Conservation (phyloP, 2,113 vertebrate genomes). For the Clarias magur region DNA sequence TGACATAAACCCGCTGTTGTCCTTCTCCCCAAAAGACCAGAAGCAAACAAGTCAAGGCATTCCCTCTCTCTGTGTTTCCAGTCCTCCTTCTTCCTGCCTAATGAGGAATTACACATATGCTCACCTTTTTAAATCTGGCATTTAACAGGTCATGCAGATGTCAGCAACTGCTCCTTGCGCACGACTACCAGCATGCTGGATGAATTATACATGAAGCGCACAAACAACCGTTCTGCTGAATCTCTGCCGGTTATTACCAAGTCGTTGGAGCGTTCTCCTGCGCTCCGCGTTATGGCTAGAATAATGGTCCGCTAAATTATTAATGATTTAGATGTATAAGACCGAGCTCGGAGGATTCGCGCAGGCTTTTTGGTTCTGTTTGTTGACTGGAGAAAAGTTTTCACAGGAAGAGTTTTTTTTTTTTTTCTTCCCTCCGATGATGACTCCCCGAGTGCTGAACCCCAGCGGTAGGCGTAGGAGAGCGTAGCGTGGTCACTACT, state of each 20-base stretch:
- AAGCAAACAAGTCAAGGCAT: background rate
- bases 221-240: background rate
- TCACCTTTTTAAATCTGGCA: conserved; percentile 44
- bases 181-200: conserved; percentile 42
- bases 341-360: background rate
- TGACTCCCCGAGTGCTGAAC: background rate
- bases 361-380: background rate
- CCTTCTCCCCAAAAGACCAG: background rate
- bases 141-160: conserved; percentile 38
- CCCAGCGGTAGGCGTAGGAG: background rate
- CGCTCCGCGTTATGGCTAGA: background rate
- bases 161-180: conserved; percentile 32
- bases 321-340: background rate
- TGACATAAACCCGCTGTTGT: background rate
- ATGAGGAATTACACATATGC: conserved; percentile 38
- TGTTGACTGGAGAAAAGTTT: background rate
- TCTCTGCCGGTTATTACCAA: conserved; percentile 24
- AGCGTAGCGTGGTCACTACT: background rate
- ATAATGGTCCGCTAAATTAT: conserved; percentile 9
- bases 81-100: conserved; percentile 1
- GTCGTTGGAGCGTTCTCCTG: background rate
- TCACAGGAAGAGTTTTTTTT: background rate
- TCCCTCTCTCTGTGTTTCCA: background rate
- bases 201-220: conserved; percentile 65
- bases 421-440: background rate